These are phyloP conservation scores for Diuraphis noxia DNA, from an alignment of 1,140 invertebrate species.

Conservation along the genomic window DNA sequence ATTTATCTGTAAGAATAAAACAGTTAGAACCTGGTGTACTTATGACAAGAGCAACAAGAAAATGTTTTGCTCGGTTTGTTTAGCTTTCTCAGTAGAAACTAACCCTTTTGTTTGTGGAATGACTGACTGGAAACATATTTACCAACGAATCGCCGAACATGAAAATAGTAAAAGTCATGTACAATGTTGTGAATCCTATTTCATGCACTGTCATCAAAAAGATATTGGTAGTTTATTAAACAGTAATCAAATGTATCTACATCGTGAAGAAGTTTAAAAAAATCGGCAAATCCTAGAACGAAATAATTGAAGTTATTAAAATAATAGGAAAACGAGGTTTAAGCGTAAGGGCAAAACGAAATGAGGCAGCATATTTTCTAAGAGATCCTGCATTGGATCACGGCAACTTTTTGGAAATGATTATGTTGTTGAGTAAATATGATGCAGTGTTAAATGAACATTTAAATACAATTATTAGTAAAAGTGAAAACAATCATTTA, in stretches of 20 bases:
- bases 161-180: background rate
- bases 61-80: background rate
- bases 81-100: background rate
- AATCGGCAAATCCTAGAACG: background rate
- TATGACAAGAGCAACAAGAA: background rate
- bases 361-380: background rate
- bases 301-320: conserved; percentile 34
- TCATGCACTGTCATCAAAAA: background rate
- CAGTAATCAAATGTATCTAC: background rate
- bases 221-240: background rate
- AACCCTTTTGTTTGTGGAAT: background rate
- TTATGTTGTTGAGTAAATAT: background rate
- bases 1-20: background rate
- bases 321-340: conserved; percentile 19
- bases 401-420: conserved; percentile 29
- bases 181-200: background rate
- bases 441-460: conserved; percentile 7
- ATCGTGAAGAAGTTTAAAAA: background rate
- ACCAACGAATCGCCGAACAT: background rate
- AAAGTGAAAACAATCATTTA: background rate
- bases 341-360: background rate
- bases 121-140: conserved; percentile 1
- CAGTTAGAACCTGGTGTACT: background rate
- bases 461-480: background rate
- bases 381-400: background rate